Conservation (phyloP, 2,113 vertebrate species). For the Neolamprologus variostigma region DNA sequence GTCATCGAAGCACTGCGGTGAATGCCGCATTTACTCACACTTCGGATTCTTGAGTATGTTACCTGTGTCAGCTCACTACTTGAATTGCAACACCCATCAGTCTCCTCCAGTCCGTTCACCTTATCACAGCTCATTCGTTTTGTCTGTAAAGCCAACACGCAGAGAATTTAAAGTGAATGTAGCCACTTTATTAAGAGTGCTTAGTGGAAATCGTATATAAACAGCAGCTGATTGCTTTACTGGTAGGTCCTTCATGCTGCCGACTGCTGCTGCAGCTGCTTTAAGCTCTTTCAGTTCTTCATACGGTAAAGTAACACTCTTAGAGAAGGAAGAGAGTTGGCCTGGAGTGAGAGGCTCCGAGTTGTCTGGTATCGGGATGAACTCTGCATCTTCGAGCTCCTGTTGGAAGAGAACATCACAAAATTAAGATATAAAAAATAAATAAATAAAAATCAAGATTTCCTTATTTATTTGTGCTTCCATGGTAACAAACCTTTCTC, state of each 20-base stretch:
- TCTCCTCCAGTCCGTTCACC: slow-evolving; percentile 49
- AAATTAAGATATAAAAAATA: not conserved
- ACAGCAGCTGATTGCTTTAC: slow-evolving; percentile 29
- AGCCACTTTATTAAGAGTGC: not conserved
- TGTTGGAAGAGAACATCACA: slow-evolving; percentile 33
- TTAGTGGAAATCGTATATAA: not conserved
- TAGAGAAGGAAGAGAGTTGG: slow-evolving; percentile 32
- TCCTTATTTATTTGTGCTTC: not conserved
- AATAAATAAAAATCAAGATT: not conserved
- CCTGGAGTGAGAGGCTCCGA: slow-evolving; percentile 21
- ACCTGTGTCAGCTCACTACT: slow-evolving; percentile 63
- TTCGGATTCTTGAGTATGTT: not conserved
- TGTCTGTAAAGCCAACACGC: slow-evolving; percentile 52
- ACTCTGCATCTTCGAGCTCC: slow-evolving; percentile 94
- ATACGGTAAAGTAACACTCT: slow-evolving; percentile 68
- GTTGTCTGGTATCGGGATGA: slow-evolving; percentile 88
- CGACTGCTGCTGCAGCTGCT: slow-evolving; percentile 73
- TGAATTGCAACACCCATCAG: slow-evolving; percentile 63
- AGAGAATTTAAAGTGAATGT: not conserved
- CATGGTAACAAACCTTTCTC: slow-evolving; percentile 76
- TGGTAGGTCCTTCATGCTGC: slow-evolving; percentile 50
- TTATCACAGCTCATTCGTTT: slow-evolving; percentile 60
- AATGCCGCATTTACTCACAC: not conserved
- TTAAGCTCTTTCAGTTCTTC: slow-evolving; percentile 84
- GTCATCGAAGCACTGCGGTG: not conserved